Percentiles rank a stretch among this genome's conserved stretches.
These are phyloP conservation scores for Athrips mouffetella DNA, from an alignment of 2,888 invertebrate genomes.

Conservation along the genomic window DNA sequence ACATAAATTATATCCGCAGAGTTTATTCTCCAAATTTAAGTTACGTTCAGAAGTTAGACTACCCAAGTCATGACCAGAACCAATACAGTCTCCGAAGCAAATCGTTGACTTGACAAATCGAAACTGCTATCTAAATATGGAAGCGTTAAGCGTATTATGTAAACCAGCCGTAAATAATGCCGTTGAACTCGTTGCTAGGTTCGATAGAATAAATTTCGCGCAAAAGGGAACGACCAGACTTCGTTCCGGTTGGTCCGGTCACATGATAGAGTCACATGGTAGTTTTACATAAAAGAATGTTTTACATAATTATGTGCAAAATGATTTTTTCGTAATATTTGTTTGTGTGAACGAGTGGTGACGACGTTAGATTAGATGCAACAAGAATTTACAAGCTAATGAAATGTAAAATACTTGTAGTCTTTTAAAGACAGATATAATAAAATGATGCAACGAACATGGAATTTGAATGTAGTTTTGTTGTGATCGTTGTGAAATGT, in stretches of 20 bases:
- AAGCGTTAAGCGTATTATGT: constrained; percentile 2
- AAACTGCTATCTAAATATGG: not conserved
- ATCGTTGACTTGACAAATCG: not conserved
- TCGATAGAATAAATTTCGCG: constrained; percentile 1
- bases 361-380: not conserved
- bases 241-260: constrained; percentile 14
- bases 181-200: constrained; percentile 2
- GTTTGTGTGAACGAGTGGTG: not conserved
- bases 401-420: not conserved
- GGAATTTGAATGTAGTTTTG: not conserved
- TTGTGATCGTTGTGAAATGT: constrained; percentile 12
- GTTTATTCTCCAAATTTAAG: too few relatives aligned
- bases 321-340: not conserved
- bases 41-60: too few relatives aligned
- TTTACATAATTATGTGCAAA: not conserved
- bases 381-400: not conserved
- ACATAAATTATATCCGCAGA: too few relatives aligned
- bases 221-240: constrained; percentile 3
- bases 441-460: too few relatives aligned
- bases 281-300: constrained; percentile 28
- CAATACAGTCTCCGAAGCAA: not conserved
- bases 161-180: constrained; percentile 10
- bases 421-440: too few relatives aligned
- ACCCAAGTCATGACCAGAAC: too few relatives aligned
- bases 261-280: not conserved